Evolutionary conservation across 2,888 invertebrate genomes (phyloP), one percentile per base, ranked within the genome.

Genomic region (Quadriops clusia): DNA sequence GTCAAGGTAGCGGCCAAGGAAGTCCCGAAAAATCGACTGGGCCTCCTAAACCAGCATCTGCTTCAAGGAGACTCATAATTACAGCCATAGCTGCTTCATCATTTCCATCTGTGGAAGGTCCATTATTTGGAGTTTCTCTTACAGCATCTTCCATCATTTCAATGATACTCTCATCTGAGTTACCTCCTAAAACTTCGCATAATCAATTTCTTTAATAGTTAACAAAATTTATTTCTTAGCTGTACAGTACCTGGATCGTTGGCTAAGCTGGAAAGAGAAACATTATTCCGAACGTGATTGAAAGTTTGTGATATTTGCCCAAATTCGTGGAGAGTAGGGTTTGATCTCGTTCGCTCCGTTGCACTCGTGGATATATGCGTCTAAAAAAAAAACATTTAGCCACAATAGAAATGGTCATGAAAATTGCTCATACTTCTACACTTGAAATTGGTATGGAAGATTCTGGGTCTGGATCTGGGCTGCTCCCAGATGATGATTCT

Each of bases 61-160:
- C 87, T 57, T 89, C 89, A 23, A 89, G 61, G 13, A 89, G 69
- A 54, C 83, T 86, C 87, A 89, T 87, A 45, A 89, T 85, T 42
- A 87, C 86, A 1, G 87, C 85, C 85, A 89, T 87, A 4, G 86
- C 84, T 3, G 87, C 86, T 53, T 89, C 89, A 45, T 87, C 85
- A 53, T 82, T 84, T 21, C 81, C 83, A 49, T 84, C 82, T 23
- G 70, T 67, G 1, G 67, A 60, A 3, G 54, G 47, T 23, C 44
- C 53, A 33, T 48, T 60, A 37, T 59, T 63, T 6, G 64, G 56
- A 6, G 63, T 64, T 49, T 63, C 60, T 39, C 55, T 61, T 12
- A 64, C 62, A 2, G 65, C 59, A 32, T 62, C 65, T 25, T 66
- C 66, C 47, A 74, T 73, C 54, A 72, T 69, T 38, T 69, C 69